Percentiles rank a stretch among this genome's conserved stretches.
phyloP scores from a whole-genome alignment of 2,113 vertebrate genomes.

The Mustelus asterias region DNA sequence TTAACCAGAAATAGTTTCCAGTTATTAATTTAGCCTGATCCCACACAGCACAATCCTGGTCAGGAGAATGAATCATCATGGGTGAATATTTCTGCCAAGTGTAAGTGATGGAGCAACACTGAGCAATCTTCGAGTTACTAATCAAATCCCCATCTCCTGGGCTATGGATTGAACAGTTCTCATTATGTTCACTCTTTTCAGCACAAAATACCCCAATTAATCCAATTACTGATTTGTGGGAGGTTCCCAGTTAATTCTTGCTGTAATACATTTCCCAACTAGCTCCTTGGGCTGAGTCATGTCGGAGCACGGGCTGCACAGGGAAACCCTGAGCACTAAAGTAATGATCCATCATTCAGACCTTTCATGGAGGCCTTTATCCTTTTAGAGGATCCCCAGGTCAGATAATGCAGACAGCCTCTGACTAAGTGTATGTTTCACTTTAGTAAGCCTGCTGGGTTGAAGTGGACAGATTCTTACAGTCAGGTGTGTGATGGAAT shows the following conservation, averaged over 20 bases:
- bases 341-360: background rate
- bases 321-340: background rate
- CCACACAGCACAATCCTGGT: background rate
- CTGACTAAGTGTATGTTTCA: background rate
- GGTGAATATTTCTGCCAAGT: background rate
- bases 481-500: background rate
- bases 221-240: background rate
- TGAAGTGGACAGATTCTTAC: background rate
- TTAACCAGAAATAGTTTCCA: background rate
- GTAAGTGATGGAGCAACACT: background rate
- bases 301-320: background rate
- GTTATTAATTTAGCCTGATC: background rate
- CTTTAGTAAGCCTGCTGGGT: background rate
- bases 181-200: background rate
- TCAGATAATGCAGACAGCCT: background rate
- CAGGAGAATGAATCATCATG: background rate
- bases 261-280: background rate
- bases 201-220: background rate
- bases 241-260: background rate
- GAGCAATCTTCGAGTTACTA: background rate
- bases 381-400: background rate
- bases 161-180: background rate
- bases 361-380: background rate
- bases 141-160: background rate
- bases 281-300: background rate